A percentile compares a stretch with the other conserved stretches of the same genome.
Conservation (phyloP, 2,888 invertebrate genomes). For the Tenthredo scrophulariae region DNA sequence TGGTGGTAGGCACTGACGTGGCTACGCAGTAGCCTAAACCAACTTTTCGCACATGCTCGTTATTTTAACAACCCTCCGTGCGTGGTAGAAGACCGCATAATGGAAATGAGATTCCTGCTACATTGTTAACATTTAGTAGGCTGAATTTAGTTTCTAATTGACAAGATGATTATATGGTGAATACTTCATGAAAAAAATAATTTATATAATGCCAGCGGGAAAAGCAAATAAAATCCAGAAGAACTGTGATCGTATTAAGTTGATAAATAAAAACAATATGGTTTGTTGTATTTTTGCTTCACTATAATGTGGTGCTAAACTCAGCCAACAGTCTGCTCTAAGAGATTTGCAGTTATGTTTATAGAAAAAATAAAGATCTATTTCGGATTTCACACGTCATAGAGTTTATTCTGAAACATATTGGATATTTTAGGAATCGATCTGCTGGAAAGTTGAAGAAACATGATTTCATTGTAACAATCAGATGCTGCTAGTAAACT, state of each 20-base stretch:
- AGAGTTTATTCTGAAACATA: not conserved
- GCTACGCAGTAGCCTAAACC: not conserved
- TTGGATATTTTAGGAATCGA: not conserved
- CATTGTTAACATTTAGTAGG: not conserved
- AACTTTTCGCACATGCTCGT: slow-evolving; percentile 14
- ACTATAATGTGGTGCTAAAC: not conserved
- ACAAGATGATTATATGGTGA: not conserved
- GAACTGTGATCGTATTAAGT: not conserved
- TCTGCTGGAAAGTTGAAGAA: not conserved
- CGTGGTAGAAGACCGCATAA: not conserved
- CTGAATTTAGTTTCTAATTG: not conserved
- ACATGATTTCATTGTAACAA: not conserved
- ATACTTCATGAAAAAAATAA: not conserved
- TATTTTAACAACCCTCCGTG: slow-evolving; percentile 17
- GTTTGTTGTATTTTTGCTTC: not conserved
- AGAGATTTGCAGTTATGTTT: not conserved
- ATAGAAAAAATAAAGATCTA: not conserved
- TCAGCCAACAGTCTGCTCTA: not conserved
- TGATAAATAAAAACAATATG: not conserved
- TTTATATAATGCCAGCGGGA: not conserved
- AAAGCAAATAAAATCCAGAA: not conserved
- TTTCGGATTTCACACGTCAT: not conserved
- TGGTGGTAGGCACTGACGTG: not conserved
- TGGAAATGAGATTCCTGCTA: not conserved
- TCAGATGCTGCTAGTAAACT: not conserved